Evolutionary conservation across 2,797 vertebrate genomes (phyloP).

Genomic region (Gobio occitaniae): DNA sequence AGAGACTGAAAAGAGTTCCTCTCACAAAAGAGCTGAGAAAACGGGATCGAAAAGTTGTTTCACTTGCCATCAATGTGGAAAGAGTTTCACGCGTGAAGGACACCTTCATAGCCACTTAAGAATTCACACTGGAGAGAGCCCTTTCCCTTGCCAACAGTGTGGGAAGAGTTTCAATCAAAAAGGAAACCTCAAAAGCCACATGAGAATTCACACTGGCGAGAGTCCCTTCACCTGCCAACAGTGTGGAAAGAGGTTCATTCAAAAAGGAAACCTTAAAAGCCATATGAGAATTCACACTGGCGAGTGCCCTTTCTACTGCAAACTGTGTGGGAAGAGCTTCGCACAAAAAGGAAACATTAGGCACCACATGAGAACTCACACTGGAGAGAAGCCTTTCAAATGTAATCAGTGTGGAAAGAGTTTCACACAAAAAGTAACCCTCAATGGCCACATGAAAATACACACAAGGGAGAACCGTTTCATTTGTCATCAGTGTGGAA

Average conservation of each 20-base stretch:
- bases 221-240: neutral
- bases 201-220: conserved; percentile 1
- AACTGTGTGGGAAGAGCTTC: conserved; percentile 8
- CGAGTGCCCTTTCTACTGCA: conserved; percentile 13
- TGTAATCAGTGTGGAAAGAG: conserved; percentile 10
- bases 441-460: neutral
- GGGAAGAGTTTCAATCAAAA: neutral
- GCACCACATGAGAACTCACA: conserved; percentile 3
- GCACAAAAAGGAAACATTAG: neutral
- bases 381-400: conserved; percentile 8
- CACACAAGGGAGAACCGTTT: neutral
- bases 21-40: neutral
- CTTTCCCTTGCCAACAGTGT: neutral
- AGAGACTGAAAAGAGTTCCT: neutral
- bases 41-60: neutral
- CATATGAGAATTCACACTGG: conserved; percentile 10
- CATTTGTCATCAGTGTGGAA: neutral
- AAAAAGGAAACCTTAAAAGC: conserved; percentile 15
- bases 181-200: conserved; percentile 13
- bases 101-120: conserved; percentile 16
- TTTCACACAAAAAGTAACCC: neutral
- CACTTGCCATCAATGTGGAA: neutral
- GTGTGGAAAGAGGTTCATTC: neutral
- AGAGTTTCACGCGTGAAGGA: neutral
- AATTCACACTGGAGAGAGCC: neutral